Conservation (phyloP, 2,113 vertebrate species). For the Sialia sialis region DNA sequence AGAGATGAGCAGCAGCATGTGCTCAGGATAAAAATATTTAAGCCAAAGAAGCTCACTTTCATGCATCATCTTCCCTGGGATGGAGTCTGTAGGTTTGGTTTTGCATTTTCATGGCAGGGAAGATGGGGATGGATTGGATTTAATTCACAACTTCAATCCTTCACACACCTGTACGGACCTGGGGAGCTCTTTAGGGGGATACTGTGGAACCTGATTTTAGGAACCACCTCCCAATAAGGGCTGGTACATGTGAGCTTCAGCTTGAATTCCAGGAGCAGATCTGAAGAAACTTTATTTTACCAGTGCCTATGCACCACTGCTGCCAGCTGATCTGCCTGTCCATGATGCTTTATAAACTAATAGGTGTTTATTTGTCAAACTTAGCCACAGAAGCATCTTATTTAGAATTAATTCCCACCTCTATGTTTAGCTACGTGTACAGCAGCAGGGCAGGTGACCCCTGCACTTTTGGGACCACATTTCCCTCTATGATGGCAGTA, state of each 20-base stretch:
- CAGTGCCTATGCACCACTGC: not conserved
- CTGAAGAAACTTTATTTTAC: not conserved
- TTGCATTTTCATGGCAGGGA: not conserved
- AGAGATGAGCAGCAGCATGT: not conserved
- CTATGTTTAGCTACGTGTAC: not conserved
- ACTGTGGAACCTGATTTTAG: not conserved
- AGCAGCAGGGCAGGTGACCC: not conserved
- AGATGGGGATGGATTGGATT: not conserved
- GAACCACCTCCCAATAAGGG: rapidly evolving
- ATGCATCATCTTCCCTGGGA: not conserved
- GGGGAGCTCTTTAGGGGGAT: not conserved
- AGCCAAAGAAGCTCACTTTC: not conserved
- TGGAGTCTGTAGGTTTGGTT: not conserved
- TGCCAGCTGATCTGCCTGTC: not conserved
- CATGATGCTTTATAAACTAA: not conserved
- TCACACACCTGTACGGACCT: not conserved
- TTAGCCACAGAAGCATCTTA: not conserved
- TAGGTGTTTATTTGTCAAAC: not conserved
- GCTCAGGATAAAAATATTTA: not conserved
- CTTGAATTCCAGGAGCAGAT: not conserved
- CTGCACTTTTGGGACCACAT: not conserved
- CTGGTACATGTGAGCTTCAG: rapidly evolving
- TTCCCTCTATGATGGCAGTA: not conserved
- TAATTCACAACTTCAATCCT: not conserved
- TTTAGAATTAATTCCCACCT: not conserved